A percentile compares a stretch with the other conserved stretches of the same genome.
Conservation (phyloP, 1,140 invertebrate species). For the Leptonema lineaticorne region DNA sequence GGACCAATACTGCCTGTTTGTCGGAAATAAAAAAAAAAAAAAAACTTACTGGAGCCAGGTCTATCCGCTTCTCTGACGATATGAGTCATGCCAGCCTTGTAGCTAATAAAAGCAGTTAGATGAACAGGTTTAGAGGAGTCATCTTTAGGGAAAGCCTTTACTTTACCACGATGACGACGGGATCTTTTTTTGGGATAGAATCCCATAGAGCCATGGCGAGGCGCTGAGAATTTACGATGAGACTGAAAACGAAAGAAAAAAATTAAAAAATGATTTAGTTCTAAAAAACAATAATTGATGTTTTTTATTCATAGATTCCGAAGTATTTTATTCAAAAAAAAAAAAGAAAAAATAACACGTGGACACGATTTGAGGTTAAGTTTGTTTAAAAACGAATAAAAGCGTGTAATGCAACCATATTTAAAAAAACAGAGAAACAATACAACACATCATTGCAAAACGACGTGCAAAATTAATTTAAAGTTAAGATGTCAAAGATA, state of each 20-base stretch:
- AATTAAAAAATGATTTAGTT: too few species aligned
- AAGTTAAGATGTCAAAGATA: too few species aligned
- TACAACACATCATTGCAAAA: too few species aligned
- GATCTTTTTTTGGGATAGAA: conserved; percentile 99
- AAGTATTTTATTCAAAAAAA: too few species aligned
- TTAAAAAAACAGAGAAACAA: too few species aligned
- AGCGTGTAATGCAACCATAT: too few species aligned
- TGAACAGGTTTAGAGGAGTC: conserved; percentile 95
- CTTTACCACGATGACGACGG: conserved; percentile 93
- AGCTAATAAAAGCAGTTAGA: conserved; percentile 96
- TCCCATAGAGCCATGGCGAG: conserved; percentile 98
- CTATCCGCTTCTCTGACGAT: conserved; percentile 98
- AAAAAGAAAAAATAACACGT: not conserved
- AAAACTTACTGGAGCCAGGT: conserved; percentile 97
- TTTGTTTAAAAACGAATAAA: too few species aligned
- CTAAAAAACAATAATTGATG: too few species aligned
- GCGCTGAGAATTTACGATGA: conserved; percentile 99
- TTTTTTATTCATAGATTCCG: too few species aligned
- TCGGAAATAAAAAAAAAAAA: conserved; percentile 9
- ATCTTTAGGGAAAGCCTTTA: conserved; percentile 99
- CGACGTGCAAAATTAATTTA: too few species aligned
- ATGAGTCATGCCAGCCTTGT: conserved; percentile 99
- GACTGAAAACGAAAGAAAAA: conserved; percentile 66
- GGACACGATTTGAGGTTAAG: not conserved
- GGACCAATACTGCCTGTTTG: conserved; percentile 12